A percentile compares a stretch with the other conserved stretches of the same genome.
Conservation (phyloP, 2,888 invertebrate species). For the Leuctra nigra region DNA sequence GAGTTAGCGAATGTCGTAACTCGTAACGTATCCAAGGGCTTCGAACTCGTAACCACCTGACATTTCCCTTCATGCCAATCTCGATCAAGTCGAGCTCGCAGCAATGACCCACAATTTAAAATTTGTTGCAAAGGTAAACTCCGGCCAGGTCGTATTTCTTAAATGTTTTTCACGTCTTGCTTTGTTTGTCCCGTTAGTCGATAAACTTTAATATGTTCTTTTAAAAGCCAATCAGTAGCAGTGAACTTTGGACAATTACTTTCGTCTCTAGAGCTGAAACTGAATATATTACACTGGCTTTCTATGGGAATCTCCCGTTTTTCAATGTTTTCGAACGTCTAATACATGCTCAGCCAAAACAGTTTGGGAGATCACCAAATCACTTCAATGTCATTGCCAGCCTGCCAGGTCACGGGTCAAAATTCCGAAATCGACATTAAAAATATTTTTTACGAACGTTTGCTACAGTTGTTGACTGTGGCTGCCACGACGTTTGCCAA, state of each 20-base stretch:
- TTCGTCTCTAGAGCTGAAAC: no score
- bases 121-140: not conserved
- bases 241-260: slow-evolving; percentile 10
- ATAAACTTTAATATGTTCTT: no score
- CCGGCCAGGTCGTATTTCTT: not conserved
- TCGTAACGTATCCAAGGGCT: not conserved
- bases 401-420: no score
- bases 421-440: no score
- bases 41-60: slow-evolving; percentile 3
- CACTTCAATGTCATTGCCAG: no score
- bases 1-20: not conserved
- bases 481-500: not conserved
- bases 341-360: no score
- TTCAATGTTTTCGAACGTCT: no score
- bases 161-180: not conserved
- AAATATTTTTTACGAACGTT: no score
- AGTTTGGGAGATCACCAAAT: no score
- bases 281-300: no score
- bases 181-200: slow-evolving; percentile 6
- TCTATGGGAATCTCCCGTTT: no score
- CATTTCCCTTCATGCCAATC: not conserved
- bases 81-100: not conserved
- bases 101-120: slow-evolving; percentile 11
- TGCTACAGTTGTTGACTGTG: no score
- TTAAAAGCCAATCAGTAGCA: not conserved